Evolutionary conservation across 2,888 invertebrate genomes (phyloP).

Genomic region (Agonopterix arenella): DNA sequence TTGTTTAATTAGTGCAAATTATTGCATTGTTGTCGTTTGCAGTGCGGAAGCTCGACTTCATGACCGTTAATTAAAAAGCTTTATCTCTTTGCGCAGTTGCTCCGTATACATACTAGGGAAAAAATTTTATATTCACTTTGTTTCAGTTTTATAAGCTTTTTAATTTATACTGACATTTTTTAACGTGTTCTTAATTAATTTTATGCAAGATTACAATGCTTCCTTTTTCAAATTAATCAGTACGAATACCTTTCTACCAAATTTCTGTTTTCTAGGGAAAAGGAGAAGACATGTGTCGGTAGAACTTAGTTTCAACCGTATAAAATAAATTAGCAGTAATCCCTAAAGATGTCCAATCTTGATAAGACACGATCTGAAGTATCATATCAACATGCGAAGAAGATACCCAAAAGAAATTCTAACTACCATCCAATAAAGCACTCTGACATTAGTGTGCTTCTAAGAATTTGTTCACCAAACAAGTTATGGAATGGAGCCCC

Average conservation of each 20-base stretch:
- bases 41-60: slow-evolving; percentile 23
- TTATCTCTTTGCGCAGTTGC: slow-evolving; percentile 9
- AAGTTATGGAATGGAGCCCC: slow-evolving; percentile 45
- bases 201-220: background rate
- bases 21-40: slow-evolving; percentile 19
- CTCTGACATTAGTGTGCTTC: slow-evolving; percentile 55
- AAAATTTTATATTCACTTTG: slow-evolving; percentile 17
- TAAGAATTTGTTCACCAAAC: slow-evolving; percentile 66
- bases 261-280: background rate
- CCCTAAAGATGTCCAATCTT: background rate
- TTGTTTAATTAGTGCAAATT: slow-evolving; percentile 21
- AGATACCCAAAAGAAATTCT: slow-evolving; percentile 38
- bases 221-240: too few relatives aligned
- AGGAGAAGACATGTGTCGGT: background rate
- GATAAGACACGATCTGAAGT: background rate
- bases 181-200: background rate
- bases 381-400: slow-evolving; percentile 17
- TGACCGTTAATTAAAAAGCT: slow-evolving; percentile 29
- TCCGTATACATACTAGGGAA: slow-evolving; percentile 14
- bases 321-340: background rate
- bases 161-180: background rate
- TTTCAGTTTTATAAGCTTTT: slow-evolving; percentile 7
- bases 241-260: background rate
- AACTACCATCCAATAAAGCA: slow-evolving; percentile 31
- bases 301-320: background rate